A percentile compares a stretch with the other conserved stretches of the same genome.
These are phyloP conservation scores for Tortrix viridana DNA, from an alignment of 2,888 invertebrate genomes.

Conservation along the genomic window DNA sequence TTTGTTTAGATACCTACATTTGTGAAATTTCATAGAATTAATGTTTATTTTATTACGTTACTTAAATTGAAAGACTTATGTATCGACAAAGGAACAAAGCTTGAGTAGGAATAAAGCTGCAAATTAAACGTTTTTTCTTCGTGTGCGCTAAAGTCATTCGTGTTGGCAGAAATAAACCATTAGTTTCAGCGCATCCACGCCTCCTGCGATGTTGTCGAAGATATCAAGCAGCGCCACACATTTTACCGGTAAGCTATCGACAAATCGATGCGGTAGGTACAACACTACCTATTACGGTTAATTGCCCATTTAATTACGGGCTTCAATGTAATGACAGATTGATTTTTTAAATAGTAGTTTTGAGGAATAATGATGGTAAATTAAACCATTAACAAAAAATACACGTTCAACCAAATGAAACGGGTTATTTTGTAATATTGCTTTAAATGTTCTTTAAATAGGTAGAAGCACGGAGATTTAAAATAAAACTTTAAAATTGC, in stretches of 20 bases:
- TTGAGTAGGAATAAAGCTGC: conserved; percentile 11
- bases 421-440: too few relatives aligned
- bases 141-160: conserved; percentile 68
- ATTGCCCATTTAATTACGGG: conserved; percentile 27
- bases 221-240: conserved; percentile 55
- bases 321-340: conserved; percentile 26
- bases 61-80: too few relatives aligned
- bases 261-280: conserved; percentile 50
- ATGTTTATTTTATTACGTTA: too few relatives aligned
- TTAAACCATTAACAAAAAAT: conserved; percentile 9
- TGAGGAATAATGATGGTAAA: conserved; percentile 9
- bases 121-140: conserved; percentile 58
- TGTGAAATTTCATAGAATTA: too few relatives aligned
- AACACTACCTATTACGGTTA: conserved; percentile 38
- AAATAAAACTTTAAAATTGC: neutral
- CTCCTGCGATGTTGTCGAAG: conserved; percentile 65
- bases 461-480: neutral
- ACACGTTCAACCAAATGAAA: neutral
- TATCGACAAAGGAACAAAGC: too few relatives aligned
- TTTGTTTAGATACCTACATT: too few relatives aligned
- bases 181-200: conserved; percentile 69
- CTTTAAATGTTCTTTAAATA: neutral
- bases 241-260: conserved; percentile 46
- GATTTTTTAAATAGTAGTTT: conserved; percentile 15
- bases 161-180: conserved; percentile 66